phyloP scores from a whole-genome alignment of 2,888 invertebrate genomes.

The Cephonodes hylas region DNA sequence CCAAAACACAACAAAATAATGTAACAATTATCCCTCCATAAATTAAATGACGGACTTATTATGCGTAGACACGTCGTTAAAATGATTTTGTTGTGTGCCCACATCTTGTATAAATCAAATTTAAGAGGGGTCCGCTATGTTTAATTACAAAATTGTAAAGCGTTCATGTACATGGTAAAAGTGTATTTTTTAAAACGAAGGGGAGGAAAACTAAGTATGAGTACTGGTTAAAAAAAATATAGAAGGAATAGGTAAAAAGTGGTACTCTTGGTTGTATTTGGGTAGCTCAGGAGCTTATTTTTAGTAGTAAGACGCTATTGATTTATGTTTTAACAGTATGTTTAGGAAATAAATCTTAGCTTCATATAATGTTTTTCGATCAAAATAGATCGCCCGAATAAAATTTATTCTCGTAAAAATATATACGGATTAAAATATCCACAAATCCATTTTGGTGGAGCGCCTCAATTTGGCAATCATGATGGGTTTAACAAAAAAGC shows the following conservation, averaged over 20 bases:
- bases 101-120: constrained; percentile 10
- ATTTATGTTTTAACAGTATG: too few relatives aligned
- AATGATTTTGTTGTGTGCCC: constrained; percentile 3
- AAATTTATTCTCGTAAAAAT: background rate
- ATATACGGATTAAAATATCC: background rate
- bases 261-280: too few relatives aligned
- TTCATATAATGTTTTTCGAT: background rate
- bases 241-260: too few relatives aligned
- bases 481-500: background rate
- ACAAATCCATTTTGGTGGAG: background rate
- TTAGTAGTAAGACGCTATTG: too few relatives aligned
- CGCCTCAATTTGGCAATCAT: constrained; percentile 4
- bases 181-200: too few relatives aligned
- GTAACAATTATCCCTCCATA: constrained; percentile 4
- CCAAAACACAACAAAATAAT: background rate
- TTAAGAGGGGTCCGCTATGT: background rate
- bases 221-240: too few relatives aligned
- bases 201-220: too few relatives aligned
- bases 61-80: constrained; percentile 2
- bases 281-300: too few relatives aligned
- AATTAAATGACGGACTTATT: background rate
- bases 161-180: too few relatives aligned
- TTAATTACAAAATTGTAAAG: background rate
- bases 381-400: background rate
- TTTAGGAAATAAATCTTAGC: too few relatives aligned